Percentiles rank a stretch among this genome's conserved stretches.
Conservation (phyloP, 1,140 invertebrate species). For the Drosophila equinoxialis region DNA sequence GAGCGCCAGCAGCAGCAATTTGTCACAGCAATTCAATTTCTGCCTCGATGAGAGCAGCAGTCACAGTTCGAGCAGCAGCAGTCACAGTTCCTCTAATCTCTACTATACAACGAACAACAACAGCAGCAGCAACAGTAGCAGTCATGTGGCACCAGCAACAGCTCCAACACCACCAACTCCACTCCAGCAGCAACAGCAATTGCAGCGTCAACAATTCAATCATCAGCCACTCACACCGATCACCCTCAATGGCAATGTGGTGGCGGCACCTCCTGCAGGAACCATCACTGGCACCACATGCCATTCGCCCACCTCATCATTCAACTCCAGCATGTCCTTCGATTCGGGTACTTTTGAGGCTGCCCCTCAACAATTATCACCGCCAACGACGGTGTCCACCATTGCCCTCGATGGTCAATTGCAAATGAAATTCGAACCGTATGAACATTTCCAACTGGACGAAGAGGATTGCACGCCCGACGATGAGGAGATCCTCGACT, state of each 20-base stretch:
- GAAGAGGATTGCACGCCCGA: constrained; percentile 89
- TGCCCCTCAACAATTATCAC: constrained; percentile 64
- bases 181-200: constrained; percentile 74
- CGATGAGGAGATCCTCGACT: constrained; percentile 95
- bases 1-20: background rate
- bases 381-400: constrained; percentile 39
- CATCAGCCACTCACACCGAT: constrained; percentile 64
- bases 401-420: constrained; percentile 43
- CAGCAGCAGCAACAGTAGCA: constrained; percentile 84
- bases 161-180: constrained; percentile 49
- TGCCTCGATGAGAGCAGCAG: constrained; percentile 83
- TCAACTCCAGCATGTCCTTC: constrained; percentile 89
- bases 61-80: constrained; percentile 83
- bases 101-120: constrained; percentile 25
- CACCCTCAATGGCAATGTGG: constrained; percentile 56
- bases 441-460: constrained; percentile 88
- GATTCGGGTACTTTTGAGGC: constrained; percentile 83
- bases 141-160: constrained; percentile 9
- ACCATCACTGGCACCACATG: constrained; percentile 36
- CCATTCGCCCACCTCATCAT: constrained; percentile 90
- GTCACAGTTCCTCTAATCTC: constrained; percentile 22
- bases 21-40: constrained; percentile 52
- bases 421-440: constrained; percentile 85
- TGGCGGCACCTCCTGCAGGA: constrained; percentile 1
- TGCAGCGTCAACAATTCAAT: constrained; percentile 67